Percentiles rank a stretch among this genome's conserved stretches.
Evolutionary conservation across 2,888 invertebrate genomes (phyloP).

Genomic region (Loripinus fragilis): DNA sequence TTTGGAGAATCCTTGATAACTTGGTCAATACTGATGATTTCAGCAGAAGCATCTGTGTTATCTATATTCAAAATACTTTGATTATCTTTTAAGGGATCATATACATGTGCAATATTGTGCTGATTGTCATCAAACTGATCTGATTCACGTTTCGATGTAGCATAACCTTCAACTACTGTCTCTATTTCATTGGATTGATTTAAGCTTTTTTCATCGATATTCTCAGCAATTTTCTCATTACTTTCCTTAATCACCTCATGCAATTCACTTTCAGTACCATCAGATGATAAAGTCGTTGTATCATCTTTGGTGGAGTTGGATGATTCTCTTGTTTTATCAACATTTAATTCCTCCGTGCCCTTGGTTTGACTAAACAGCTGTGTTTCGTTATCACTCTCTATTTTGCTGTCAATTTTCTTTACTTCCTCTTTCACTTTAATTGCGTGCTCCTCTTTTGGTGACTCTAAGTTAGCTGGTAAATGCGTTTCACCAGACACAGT

Average conservation of each 20-base stretch:
- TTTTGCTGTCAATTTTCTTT: slow-evolving; percentile 41
- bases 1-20: no score
- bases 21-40: no score
- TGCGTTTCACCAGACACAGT: not conserved
- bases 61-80: no score
- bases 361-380: not conserved
- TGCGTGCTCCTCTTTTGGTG: slow-evolving; percentile 32
- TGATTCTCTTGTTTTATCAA: slow-evolving; percentile 16
- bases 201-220: no score
- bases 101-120: no score
- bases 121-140: no score
- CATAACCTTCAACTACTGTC: no score
- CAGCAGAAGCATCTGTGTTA: no score
- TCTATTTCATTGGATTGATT: no score
- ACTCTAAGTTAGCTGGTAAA: not conserved
- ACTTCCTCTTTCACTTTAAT: slow-evolving; percentile 50
- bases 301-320: not conserved
- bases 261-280: not conserved
- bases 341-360: not conserved
- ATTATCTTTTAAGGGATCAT: no score
- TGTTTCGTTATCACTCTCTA: not conserved
- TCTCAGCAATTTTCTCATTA: not conserved
- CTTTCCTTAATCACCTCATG: not conserved
- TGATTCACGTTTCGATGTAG: no score
- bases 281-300: not conserved